A percentile compares a stretch with the other conserved stretches of the same genome.
phyloP scores from a whole-genome alignment of 2,797 vertebrate species.

The Gadopsis bispinosus region DNA sequence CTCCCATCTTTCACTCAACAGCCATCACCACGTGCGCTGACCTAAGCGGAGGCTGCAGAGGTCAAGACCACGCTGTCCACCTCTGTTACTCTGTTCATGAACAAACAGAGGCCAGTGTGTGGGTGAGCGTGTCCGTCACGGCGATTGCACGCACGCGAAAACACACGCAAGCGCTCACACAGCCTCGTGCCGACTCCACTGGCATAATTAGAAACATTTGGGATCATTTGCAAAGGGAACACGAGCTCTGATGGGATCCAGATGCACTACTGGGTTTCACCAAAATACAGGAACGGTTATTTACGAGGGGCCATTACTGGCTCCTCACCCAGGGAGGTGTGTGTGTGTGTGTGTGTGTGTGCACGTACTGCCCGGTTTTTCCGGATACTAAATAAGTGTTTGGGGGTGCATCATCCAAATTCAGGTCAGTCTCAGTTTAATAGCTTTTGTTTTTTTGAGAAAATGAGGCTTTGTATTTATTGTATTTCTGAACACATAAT shows the following conservation, averaged over 20 bases:
- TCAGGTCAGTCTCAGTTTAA: slow-evolving; percentile 67
- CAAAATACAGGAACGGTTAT: slow-evolving; percentile 81
- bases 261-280: slow-evolving; percentile 80
- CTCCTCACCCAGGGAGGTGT: slow-evolving; percentile 72
- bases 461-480: slow-evolving; percentile 7
- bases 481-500: slow-evolving; percentile 6
- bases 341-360: slow-evolving; percentile 39
- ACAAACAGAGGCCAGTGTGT: slow-evolving; percentile 66
- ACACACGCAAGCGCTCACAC: slow-evolving; percentile 39
- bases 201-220: slow-evolving; percentile 86
- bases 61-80: slow-evolving; percentile 70
- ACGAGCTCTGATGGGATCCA: slow-evolving; percentile 84
- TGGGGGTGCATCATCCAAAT: slow-evolving; percentile 58
- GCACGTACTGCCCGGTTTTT: slow-evolving; percentile 26
- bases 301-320: slow-evolving; percentile 82
- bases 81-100: slow-evolving; percentile 57
- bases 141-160: slow-evolving; percentile 38
- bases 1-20: slow-evolving; percentile 51
- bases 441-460: slow-evolving; percentile 40
- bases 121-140: slow-evolving; percentile 61
- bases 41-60: slow-evolving; percentile 58
- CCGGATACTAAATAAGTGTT: slow-evolving; percentile 55
- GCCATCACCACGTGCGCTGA: slow-evolving; percentile 59
- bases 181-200: slow-evolving; percentile 77
- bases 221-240: slow-evolving; percentile 84